Percentiles rank a stretch among this genome's conserved stretches.
phyloP scores from a whole-genome alignment of 1,140 invertebrate genomes.

The Cardiocondyla obscurior region DNA sequence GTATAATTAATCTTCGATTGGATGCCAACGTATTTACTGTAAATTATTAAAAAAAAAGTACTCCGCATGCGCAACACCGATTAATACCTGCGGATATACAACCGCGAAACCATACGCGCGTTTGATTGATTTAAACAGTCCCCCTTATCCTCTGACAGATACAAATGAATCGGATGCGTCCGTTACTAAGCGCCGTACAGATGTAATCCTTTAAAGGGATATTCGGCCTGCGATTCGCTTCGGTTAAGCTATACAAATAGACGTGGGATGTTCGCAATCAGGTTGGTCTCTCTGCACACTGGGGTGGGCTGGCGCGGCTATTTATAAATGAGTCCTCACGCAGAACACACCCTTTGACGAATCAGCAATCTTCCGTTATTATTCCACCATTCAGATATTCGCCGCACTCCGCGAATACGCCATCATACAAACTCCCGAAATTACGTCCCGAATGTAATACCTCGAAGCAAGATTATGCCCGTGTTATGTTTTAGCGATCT shows the following conservation, averaged over 20 bases:
- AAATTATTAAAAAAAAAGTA: constrained; percentile 44
- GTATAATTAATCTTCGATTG: constrained; percentile 49
- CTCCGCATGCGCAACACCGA: constrained; percentile 62
- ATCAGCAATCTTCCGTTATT: constrained; percentile 69
- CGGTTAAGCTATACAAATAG: constrained; percentile 83
- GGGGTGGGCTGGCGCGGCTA: constrained; percentile 62
- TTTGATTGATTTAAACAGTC: constrained; percentile 82
- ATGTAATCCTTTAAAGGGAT: constrained; percentile 83
- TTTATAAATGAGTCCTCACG: constrained; percentile 75
- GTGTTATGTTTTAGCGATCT: not conserved
- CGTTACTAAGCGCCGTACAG: constrained; percentile 72
- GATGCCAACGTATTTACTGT: constrained; percentile 12
- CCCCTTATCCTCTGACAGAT: constrained; percentile 79
- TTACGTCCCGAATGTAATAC: constrained; percentile 38
- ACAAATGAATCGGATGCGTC: constrained; percentile 81
- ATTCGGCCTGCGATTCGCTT: constrained; percentile 78
- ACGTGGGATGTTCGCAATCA: constrained; percentile 81
- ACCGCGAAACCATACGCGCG: constrained; percentile 67
- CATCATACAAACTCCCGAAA: constrained; percentile 30
- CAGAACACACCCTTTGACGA: constrained; percentile 70
- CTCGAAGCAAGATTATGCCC: constrained; percentile 13
- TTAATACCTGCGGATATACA: constrained; percentile 77
- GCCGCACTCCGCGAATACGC: constrained; percentile 4
- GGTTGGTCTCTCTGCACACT: constrained; percentile 65
- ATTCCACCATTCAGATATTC: constrained; percentile 60